Evolutionary conservation across 2,888 invertebrate genomes (phyloP).

Genomic region (Euproctis similis): DNA sequence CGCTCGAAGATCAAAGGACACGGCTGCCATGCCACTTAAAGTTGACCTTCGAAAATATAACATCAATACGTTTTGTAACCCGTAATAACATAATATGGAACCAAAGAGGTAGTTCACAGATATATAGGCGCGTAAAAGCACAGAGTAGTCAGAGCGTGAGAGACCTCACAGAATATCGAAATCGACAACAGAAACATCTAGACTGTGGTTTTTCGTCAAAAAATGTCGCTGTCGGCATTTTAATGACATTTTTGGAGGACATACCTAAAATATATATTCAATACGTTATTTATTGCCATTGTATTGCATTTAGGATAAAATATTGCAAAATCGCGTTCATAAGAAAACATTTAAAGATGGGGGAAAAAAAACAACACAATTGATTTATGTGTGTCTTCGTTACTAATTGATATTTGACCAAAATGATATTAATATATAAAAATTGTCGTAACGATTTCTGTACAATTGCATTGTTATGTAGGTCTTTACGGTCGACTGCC

Average conservation of each 20-base stretch:
- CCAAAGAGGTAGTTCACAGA: constrained; percentile 31
- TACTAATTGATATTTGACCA: constrained; percentile 23
- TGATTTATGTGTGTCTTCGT: constrained; percentile 39
- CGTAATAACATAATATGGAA: no score
- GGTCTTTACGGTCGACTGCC: constrained; percentile 35
- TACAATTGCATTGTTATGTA: constrained; percentile 36
- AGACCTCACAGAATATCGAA: constrained; percentile 44
- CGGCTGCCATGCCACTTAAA: constrained; percentile 26
- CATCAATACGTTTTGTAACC: constrained; percentile 10
- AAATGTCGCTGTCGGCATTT: constrained; percentile 61
- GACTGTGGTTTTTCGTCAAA: constrained; percentile 39
- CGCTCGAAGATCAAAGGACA: constrained; percentile 56
- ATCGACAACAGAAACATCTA: constrained; percentile 43
- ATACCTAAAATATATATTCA: constrained; percentile 61
- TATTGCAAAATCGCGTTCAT: constrained; percentile 32
- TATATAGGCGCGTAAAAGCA: constrained; percentile 25
- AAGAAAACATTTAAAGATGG: constrained; percentile 34
- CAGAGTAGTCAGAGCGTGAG: constrained; percentile 44
- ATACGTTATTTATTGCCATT: constrained; percentile 59
- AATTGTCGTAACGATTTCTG: constrained; percentile 15
- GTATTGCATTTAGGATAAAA: constrained; percentile 45
- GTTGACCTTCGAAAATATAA: constrained; percentile 29
- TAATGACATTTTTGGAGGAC: constrained; percentile 51
- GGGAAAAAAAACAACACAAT: constrained; percentile 9
- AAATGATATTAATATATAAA: constrained; percentile 14